Evolutionary conservation across 2,113 vertebrate species (phyloP).

Genomic region (Coreoperca whiteheadi): DNA sequence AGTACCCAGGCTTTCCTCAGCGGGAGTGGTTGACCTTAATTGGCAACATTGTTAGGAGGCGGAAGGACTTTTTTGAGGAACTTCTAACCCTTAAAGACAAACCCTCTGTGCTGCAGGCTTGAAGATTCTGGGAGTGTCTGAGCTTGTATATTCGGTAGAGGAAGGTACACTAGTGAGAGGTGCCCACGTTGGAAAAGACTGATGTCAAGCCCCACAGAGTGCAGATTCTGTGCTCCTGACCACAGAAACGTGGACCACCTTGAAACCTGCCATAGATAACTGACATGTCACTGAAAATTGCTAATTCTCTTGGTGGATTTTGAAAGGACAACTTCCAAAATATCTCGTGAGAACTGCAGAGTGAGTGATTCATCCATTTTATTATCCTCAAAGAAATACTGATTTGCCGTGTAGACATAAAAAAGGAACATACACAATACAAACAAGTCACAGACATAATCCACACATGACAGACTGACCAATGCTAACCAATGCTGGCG

Average conservation of each 20-base stretch:
- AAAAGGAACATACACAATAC: not conserved
- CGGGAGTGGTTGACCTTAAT: slow-evolving; percentile 35
- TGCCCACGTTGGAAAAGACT: not conserved
- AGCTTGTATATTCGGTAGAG: not conserved
- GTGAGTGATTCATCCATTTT: not conserved
- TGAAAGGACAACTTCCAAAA: slow-evolving; percentile 6
- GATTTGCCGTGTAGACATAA: not conserved
- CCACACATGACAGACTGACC: not conserved
- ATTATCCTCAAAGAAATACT: not conserved
- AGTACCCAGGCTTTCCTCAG: slow-evolving; percentile 1
- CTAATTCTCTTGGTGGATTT: not conserved
- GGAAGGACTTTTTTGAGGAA: not conserved
- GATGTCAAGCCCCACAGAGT: not conserved
- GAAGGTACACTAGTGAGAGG: not conserved
- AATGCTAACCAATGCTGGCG: not conserved
- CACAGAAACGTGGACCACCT: not conserved
- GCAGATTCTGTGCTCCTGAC: not conserved
- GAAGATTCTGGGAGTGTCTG: not conserved
- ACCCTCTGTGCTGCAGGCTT: not conserved
- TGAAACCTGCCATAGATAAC: not conserved
- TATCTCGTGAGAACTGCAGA: not conserved
- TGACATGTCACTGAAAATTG: not conserved
- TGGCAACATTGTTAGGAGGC: slow-evolving; percentile 14
- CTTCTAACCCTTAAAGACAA: slow-evolving; percentile 7
- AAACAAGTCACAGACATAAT: not conserved